These are phyloP conservation scores for Melozone crissalis DNA, from an alignment of 2,113 vertebrate species.

Conservation along the genomic window DNA sequence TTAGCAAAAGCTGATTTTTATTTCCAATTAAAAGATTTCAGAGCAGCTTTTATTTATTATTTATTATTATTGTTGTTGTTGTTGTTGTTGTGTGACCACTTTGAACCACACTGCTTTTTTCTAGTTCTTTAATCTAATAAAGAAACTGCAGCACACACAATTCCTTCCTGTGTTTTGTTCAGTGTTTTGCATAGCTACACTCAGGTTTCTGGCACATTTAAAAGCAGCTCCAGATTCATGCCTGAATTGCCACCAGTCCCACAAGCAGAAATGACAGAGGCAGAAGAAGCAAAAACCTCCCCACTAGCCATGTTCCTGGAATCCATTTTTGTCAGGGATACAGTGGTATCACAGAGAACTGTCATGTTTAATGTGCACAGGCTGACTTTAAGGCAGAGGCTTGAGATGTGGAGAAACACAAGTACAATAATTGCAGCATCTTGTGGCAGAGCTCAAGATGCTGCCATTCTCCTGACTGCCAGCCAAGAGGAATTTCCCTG, in stretches of 20 bases:
- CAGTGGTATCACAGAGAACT: background rate
- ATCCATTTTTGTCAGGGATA: background rate
- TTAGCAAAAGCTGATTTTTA: conserved; percentile 63
- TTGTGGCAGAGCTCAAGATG: background rate
- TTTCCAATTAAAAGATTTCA: conserved; percentile 61
- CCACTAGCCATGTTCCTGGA: background rate
- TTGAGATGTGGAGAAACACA: background rate
- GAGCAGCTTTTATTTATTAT: conserved; percentile 58
- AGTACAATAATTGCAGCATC: conserved; percentile 38
- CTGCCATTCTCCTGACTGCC: background rate
- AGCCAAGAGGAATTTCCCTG: conserved; percentile 51
- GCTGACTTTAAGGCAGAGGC: background rate
- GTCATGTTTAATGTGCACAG: conserved; percentile 1
- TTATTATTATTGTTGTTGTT: conserved; percentile 36
- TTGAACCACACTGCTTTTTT: conserved; percentile 7
- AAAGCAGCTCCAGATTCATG: background rate
- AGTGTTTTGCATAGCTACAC: background rate
- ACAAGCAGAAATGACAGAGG: background rate
- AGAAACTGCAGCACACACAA: conserved; percentile 14
- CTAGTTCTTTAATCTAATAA: conserved; percentile 23
- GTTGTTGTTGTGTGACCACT: conserved; percentile 20
- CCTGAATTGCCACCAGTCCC: background rate
- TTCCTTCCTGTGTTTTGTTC: background rate
- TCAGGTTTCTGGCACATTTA: background rate
- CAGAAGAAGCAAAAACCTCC: background rate